Evolutionary conservation across 2,888 invertebrate species (phyloP).

Genomic region (Lordiphosa fenestrarum): DNA sequence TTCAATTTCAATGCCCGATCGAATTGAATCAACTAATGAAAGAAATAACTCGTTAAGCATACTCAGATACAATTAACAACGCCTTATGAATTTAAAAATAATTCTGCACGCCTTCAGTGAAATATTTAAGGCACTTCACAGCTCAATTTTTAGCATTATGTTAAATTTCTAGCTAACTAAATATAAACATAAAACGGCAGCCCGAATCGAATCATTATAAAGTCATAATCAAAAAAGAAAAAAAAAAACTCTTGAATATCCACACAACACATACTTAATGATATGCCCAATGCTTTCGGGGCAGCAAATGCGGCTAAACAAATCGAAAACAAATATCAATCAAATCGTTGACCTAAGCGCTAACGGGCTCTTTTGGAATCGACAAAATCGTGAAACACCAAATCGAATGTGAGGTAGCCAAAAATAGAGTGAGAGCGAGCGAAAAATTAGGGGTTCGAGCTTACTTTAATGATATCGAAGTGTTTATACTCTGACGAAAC

Average conservation of each 20-base stretch:
- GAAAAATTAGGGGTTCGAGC: conserved; percentile 3
- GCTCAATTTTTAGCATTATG: conserved; percentile 6
- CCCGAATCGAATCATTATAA: conserved; percentile 17
- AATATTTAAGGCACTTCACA: background rate
- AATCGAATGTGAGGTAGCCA: conserved; percentile 28
- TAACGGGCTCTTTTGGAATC: conserved; percentile 53
- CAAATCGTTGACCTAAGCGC: conserved; percentile 46
- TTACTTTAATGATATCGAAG: too few relatives aligned
- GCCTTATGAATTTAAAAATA: too few relatives aligned
- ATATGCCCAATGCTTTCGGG: conserved; percentile 25
- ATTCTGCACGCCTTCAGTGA: background rate
- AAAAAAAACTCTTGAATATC: conserved; percentile 13
- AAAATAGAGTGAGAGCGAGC: background rate
- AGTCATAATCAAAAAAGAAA: conserved; percentile 15
- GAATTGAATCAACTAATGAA: too few relatives aligned
- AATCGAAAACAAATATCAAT: conserved; percentile 53
- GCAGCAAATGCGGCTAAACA: conserved; percentile 20
- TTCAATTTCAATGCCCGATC: too few relatives aligned
- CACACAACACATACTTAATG: conserved; percentile 18
- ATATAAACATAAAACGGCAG: conserved; percentile 5
- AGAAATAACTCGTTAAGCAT: too few relatives aligned
- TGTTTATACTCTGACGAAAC: too few relatives aligned
- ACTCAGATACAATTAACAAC: too few relatives aligned
- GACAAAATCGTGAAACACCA: conserved; percentile 45
- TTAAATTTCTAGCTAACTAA: conserved; percentile 5